phyloP scores from a whole-genome alignment of 2,797 vertebrate species.

The Paramormyrops hopkinsi region DNA sequence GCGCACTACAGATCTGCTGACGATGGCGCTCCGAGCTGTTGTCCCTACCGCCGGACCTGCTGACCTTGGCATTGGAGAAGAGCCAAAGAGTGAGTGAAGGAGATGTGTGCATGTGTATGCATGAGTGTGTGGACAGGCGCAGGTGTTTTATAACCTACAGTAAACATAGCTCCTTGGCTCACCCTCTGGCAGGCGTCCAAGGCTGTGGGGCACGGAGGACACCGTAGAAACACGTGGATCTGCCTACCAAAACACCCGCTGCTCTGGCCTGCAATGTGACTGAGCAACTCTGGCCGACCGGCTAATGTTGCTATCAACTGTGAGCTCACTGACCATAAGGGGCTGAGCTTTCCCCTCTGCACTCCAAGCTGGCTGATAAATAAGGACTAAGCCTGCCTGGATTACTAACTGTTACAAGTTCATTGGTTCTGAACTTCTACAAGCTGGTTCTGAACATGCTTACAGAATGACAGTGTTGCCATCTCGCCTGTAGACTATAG shows the following conservation, averaged over 20 bases:
- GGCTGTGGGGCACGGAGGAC: conserved; percentile 36
- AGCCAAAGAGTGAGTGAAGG: conserved; percentile 1
- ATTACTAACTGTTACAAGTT: background rate
- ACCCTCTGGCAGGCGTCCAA: conserved; percentile 20
- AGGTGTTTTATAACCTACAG: conserved; percentile 11
- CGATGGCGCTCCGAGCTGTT: conserved; percentile 17
- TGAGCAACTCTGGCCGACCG: background rate
- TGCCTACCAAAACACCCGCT: conserved; percentile 41
- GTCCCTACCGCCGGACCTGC: conserved; percentile 9
- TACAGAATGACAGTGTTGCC: background rate
- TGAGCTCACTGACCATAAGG: background rate
- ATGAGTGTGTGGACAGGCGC: background rate
- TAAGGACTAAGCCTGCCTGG: background rate
- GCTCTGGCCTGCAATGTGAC: background rate
- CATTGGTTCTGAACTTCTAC: background rate
- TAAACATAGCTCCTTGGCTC: conserved; percentile 32
- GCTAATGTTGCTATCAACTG: background rate
- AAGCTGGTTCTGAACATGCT: background rate
- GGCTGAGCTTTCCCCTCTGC: background rate
- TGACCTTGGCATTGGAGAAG: conserved; percentile 17
- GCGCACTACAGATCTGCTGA: conserved; percentile 10
- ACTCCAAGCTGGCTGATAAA: background rate
- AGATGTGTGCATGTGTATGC: background rate
- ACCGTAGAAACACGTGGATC: conserved; percentile 38
- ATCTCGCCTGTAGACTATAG: conserved; percentile 25